Conservation (phyloP, 2,113 vertebrate species). For the Zosterops japonicus region DNA sequence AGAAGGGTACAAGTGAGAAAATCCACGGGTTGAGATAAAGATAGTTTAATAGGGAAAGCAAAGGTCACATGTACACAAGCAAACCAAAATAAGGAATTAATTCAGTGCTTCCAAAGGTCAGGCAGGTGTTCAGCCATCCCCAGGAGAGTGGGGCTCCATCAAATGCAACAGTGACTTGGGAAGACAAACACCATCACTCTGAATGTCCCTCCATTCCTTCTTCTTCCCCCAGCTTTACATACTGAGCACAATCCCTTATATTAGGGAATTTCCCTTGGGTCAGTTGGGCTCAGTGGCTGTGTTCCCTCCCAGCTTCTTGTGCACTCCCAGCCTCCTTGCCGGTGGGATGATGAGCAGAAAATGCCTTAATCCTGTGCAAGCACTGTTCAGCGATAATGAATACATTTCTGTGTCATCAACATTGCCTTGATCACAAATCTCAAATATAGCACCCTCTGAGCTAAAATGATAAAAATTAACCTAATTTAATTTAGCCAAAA, state of each 20-base stretch:
- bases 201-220: rapidly evolving
- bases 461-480: neutral
- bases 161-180: rapidly evolving
- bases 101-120: neutral
- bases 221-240: neutral
- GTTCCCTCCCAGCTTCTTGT: neutral
- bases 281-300: neutral
- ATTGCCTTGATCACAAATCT: neutral
- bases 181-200: rapidly evolving
- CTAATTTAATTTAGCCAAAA: neutral
- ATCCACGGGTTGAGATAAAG: neutral
- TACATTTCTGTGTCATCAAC: neutral
- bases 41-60: neutral
- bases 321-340: rapidly evolving
- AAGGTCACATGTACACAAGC: rapidly evolving
- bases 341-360: neutral
- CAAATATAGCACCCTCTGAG: rapidly evolving
- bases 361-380: neutral
- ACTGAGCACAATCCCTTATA: neutral
- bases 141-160: neutral
- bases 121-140: neutral
- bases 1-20: neutral
- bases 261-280: neutral
- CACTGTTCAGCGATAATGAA: neutral
- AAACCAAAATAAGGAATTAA: neutral